A percentile compares a stretch with the other conserved stretches of the same genome.
Evolutionary conservation across 2,113 vertebrate genomes (phyloP).

Genomic region (Jacana jacana): DNA sequence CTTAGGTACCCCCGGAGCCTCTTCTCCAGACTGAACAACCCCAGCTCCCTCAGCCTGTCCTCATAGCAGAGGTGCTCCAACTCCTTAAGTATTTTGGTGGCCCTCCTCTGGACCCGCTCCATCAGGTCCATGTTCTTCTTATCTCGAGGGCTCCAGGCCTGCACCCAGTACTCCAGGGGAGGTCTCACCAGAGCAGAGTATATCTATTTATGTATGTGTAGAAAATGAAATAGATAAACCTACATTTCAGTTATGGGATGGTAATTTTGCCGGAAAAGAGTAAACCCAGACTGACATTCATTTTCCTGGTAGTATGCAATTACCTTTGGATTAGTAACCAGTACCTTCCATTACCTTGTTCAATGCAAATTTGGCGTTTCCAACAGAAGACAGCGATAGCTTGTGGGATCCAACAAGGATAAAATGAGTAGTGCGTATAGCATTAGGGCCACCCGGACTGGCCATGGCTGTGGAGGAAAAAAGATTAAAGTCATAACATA

Average conservation of each 20-base stretch:
- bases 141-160: no score
- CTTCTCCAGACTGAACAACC: no score
- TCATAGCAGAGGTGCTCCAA: no score
- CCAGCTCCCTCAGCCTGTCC: no score
- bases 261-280: background rate
- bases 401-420: slow-evolving; percentile 87
- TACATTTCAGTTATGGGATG: background rate
- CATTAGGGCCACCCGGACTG: slow-evolving; percentile 88
- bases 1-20: no score
- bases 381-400: slow-evolving; percentile 83
- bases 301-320: background rate
- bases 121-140: no score
- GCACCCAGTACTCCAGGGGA: no score
- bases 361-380: slow-evolving; percentile 85
- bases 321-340: background rate
- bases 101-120: no score
- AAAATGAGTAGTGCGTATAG: slow-evolving; percentile 90
- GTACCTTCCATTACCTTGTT: slow-evolving; percentile 85
- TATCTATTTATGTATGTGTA: no score
- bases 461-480: slow-evolving; percentile 78
- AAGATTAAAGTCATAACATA: background rate
- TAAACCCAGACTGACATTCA: background rate
- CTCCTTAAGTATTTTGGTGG: no score
- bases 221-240: background rate
- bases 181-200: no score